Conservation (phyloP, 2,888 invertebrate species). For the Melieria omissa region DNA sequence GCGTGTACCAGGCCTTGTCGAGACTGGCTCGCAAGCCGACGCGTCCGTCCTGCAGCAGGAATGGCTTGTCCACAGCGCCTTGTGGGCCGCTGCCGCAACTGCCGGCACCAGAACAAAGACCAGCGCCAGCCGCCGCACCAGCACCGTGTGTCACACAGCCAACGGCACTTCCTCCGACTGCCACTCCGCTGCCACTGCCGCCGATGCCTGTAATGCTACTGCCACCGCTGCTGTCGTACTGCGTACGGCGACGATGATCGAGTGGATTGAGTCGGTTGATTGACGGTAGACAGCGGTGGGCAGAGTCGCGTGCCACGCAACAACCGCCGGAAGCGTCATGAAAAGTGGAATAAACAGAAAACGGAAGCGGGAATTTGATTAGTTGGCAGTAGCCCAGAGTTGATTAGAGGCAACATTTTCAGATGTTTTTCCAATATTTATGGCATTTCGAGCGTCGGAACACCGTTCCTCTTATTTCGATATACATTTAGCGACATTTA, state of each 20-base stretch:
- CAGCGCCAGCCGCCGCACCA: not conserved
- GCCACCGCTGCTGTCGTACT: conserved; percentile 20
- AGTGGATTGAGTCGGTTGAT: not conserved
- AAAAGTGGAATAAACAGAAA: conserved; percentile 7
- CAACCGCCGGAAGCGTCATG: not conserved
- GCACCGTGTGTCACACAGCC: not conserved
- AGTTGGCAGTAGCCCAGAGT: not conserved
- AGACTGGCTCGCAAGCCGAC: conserved; percentile 82
- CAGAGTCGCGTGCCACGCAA: not conserved
- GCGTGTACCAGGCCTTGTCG: conserved; percentile 84
- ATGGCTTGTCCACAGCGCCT: conserved; percentile 82
- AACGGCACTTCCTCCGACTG: not conserved
- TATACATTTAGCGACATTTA: too few species aligned
- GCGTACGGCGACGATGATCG: not conserved
- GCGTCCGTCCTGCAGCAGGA: conserved; percentile 84
- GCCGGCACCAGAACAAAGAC: not conserved
- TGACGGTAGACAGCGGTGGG: not conserved
- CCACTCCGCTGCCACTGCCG: not conserved
- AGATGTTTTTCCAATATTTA: too few species aligned
- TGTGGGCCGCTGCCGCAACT: conserved; percentile 71
- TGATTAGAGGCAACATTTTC: too few species aligned
- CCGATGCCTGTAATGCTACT: conserved; percentile 2
- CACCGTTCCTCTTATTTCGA: too few species aligned
- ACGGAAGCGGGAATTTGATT: conserved; percentile 30
- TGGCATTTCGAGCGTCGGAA: too few species aligned